Evolutionary conservation across 2,888 invertebrate genomes (phyloP), one percentile per base, ranked within the genome.

Genomic region (Anaspis maculata): DNA sequence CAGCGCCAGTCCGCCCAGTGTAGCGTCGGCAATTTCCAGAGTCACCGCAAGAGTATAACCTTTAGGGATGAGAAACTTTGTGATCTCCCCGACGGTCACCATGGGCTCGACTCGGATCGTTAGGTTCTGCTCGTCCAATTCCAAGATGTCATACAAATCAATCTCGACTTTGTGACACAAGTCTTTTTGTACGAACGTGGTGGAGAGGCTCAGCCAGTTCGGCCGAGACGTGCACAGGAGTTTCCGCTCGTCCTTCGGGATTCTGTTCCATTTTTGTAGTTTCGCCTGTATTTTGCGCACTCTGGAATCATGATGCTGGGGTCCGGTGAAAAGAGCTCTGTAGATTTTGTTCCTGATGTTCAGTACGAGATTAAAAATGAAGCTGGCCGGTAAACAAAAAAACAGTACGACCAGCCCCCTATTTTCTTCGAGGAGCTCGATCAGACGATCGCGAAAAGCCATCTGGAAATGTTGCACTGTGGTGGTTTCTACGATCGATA

Each of bases 41-140:
- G 78, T 79, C 2, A 80, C 78, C 2, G 77, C 79, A 27, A 81
- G 54, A 0, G 79, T 77, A 53, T 78, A 81, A 0, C 80, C 79
- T 51, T 61, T 72, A 1, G 77, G 77, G 51, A 77, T 75, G 12
- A 80, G 59, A 49, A 67, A 79, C 43, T 71, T 67, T 0, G 78
- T 79, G 26, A 79, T 74, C 30, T 78, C 77, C 0, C 76, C 75
- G 5, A 80, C 77, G 1, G 78, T 78, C 7, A 73, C 76, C 70
- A 79, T 77, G 2, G 80, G 80, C 48, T 80, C 79, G 14, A 79
- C 79, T 16, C 71, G 59, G 4, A 81, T 72, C 0, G 72, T 74
- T 61, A 76, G 64, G 10, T 69, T 67, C 4, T 57, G 48, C 49
- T 75, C 73, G 37, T 80, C 68, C 35, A 81, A 57, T 38, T 69